A percentile compares a stretch with the other conserved stretches of the same genome.
Conservation (phyloP, 2,113 vertebrate species). For the Mungos mungo region DNA sequence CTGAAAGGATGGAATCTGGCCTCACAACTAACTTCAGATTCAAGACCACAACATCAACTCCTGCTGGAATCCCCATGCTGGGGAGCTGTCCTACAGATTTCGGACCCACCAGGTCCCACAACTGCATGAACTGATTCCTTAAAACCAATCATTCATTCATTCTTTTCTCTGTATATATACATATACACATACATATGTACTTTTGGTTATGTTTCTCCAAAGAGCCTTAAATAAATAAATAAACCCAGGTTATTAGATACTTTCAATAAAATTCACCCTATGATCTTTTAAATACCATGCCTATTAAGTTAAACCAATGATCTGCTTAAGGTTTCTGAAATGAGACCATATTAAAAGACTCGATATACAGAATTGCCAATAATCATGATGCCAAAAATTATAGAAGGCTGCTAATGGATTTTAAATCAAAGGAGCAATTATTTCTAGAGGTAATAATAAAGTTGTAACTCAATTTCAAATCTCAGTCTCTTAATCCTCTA, state of each 20-base stretch:
- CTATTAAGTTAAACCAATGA: not conserved
- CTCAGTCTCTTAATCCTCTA: conserved; percentile 37
- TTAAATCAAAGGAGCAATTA: conserved; percentile 40
- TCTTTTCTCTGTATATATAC: not conserved
- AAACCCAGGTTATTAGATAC: conserved; percentile 16
- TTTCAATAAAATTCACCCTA: not conserved
- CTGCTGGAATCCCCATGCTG: not conserved
- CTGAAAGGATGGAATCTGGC: not conserved
- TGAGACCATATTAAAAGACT: conserved; percentile 31
- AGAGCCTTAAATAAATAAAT: not conserved
- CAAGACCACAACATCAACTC: not conserved
- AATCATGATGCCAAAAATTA: conserved; percentile 32
- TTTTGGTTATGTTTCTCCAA: not conserved
- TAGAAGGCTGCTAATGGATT: conserved; percentile 6
- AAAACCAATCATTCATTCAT: not conserved
- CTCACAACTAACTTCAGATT: not conserved
- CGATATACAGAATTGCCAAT: not conserved
- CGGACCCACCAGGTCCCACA: not conserved
- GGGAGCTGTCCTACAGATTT: not conserved
- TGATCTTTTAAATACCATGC: not conserved
- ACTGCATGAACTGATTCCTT: not conserved
- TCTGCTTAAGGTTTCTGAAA: conserved; percentile 54
- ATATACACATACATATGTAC: not conserved
- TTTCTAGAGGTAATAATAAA: conserved; percentile 49
- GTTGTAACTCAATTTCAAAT: conserved; percentile 34